phyloP scores from a whole-genome alignment of 2,888 invertebrate genomes.

The Troilus luridus region DNA sequence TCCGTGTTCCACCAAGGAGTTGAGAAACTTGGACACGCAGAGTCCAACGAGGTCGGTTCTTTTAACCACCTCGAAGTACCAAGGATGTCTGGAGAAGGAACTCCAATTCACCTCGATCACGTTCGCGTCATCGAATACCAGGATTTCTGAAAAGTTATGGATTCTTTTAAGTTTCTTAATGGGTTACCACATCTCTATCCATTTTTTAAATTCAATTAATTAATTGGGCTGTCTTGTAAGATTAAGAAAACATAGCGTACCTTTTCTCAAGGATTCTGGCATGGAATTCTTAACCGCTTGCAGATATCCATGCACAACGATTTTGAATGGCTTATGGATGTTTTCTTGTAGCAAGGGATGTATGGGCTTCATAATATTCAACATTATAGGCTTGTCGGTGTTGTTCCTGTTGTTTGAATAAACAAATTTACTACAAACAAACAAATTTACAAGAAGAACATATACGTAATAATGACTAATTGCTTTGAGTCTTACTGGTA shows the following conservation, averaged over 20 bases:
- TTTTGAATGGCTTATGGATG: not conserved
- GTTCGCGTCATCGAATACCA: not conserved
- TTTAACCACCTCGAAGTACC: not conserved
- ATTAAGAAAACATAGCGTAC: not conserved
- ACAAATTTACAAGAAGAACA: too few relatives aligned
- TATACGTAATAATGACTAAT: too few relatives aligned
- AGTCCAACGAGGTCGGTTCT: not conserved
- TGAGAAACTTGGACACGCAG: not conserved
- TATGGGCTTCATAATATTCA: not conserved
- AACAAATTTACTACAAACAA: too few relatives aligned
- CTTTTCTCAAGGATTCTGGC: not conserved
- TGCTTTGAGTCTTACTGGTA: too few relatives aligned
- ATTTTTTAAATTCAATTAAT: too few relatives aligned
- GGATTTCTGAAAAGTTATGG: not conserved
- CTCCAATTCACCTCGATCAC: conserved; percentile 8
- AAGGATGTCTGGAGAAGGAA: not conserved
- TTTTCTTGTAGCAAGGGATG: not conserved
- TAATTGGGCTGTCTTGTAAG: too few relatives aligned
- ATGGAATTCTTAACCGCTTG: not conserved
- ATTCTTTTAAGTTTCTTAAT: not conserved
- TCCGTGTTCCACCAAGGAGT: not conserved
- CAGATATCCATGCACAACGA: not conserved
- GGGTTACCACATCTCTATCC: too few relatives aligned
- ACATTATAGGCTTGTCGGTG: not conserved
- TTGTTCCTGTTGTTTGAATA: not conserved